phyloP scores from a whole-genome alignment of 2,888 invertebrate species.

The Eugnorisma glareosa region DNA sequence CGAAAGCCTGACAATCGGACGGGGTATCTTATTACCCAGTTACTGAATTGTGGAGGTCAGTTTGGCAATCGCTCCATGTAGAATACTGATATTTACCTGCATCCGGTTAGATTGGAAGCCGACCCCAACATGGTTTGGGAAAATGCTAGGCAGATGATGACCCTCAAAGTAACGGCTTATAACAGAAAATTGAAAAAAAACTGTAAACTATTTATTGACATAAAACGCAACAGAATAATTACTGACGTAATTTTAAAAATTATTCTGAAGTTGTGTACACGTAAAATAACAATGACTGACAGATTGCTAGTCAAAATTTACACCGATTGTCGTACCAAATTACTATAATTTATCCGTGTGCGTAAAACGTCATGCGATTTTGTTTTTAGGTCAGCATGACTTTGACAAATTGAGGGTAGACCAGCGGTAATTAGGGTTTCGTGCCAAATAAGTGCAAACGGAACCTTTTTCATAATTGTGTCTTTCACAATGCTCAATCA shows the following conservation, averaged over 20 bases:
- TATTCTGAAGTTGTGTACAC: not conserved
- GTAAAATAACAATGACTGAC: not conserved
- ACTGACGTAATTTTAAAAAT: not conserved
- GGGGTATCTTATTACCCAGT: not conserved
- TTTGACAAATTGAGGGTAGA: constrained; percentile 31
- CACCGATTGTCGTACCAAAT: not conserved
- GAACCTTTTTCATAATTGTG: not conserved
- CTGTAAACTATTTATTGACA: not conserved
- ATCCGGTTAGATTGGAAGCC: not conserved
- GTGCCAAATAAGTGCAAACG: not conserved
- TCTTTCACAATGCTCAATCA: not conserved
- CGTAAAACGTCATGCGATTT: constrained; percentile 8
- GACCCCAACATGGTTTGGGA: not conserved
- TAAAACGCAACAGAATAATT: not conserved
- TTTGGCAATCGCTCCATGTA: not conserved
- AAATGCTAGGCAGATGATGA: not conserved
- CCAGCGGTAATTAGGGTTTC: constrained; percentile 9
- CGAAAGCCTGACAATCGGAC: not conserved
- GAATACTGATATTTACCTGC: not conserved
- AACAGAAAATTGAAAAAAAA: not conserved
- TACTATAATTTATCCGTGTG: constrained; percentile 21
- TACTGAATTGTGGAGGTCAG: not conserved
- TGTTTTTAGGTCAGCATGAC: constrained; percentile 36
- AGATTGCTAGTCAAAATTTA: not conserved
- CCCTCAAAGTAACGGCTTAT: not conserved